Percentiles rank a stretch among this genome's conserved stretches.
These are phyloP conservation scores for Cassiopea xamachana DNA, from an alignment of 30 jellyfish, hydroid and myxozoan genomes.

Conservation along the genomic window DNA sequence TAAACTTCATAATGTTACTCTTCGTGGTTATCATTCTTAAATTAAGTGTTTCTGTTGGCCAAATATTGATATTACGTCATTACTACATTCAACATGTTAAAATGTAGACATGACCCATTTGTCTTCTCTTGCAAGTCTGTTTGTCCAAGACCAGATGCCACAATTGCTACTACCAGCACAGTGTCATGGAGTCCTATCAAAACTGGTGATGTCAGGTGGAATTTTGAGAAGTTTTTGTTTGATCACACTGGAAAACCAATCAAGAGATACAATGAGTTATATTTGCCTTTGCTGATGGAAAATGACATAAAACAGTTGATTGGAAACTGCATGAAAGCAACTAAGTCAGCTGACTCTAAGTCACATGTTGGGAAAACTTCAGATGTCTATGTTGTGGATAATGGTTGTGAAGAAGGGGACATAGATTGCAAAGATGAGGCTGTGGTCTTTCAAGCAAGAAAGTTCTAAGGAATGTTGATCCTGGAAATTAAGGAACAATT, in stretches of 20 bases:
- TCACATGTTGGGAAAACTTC: neutral
- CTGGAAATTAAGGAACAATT: neutral
- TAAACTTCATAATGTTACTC: too few species aligned
- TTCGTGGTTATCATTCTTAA: too few species aligned
- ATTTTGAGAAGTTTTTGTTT: slow-evolving; percentile 91
- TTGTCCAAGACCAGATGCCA: slow-evolving; percentile 85
- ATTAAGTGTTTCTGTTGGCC: too few species aligned
- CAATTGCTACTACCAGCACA: slow-evolving; percentile 39
- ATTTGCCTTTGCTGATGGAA: slow-evolving; percentile 73
- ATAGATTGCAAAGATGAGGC: neutral
- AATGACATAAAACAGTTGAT: slow-evolving; percentile 65
- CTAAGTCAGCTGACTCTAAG: neutral
- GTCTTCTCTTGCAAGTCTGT: slow-evolving; percentile 35
- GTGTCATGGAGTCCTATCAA: slow-evolving; percentile 92
- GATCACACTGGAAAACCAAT: slow-evolving; percentile 85
- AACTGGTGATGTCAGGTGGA: slow-evolving; percentile 89
- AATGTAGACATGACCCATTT: neutral
- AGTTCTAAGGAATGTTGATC: neutral
- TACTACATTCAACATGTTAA: too few species aligned
- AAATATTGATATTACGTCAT: too few species aligned
- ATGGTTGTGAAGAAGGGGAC: neutral
- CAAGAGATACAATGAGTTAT: slow-evolving; percentile 70
- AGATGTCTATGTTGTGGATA: neutral
- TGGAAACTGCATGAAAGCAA: slow-evolving; percentile 41
- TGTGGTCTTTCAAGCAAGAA: neutral